Evolutionary conservation across 1,140 invertebrate genomes (phyloP), one percentile per base, ranked within the genome.

Genomic region (Tetragnatha versicolor): DNA sequence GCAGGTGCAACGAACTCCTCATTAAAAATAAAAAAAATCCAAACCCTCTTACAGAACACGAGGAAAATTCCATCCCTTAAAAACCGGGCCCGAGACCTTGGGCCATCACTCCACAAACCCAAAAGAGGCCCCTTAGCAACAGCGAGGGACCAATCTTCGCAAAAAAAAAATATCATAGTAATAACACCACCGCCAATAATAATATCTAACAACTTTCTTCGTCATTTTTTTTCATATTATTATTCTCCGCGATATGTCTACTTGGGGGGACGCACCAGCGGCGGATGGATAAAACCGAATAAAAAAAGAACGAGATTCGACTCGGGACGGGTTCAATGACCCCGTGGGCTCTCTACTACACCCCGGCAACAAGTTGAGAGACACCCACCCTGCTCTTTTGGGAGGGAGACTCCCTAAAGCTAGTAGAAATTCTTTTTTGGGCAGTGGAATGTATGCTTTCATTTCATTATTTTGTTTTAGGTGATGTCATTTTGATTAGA

Each of bases 331-430:
- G 68, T 53, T 70, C 68, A 70, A 55, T 55, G 68, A 70, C 68
- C 68, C 37, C 29, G n/a, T n/a, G n/a, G n/a, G 20, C 31, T 55
- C 12, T 27, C 31, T 31, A 55, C 60, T 42, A 29, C 68, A 70
- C 47, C 68, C 68, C 68, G 47, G 47, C 68, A 70, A 70, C 68
- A 53, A 70, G 68, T 70, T 10, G 68, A 37, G 29, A 29, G 47
- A 70, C 68, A 70, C 68, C 68, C 68, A 70, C 68, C 68, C 49
- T 27, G 29, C 25, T 29, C n/a, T 14, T 35, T 39, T 35, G 45
- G 9, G 42, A 66, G 49, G 45, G 63, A 66, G 63, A 66, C 63
- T 47, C 49, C 22, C n/a, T n/a, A n/a, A n/a, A n/a, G n/a, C n/a
- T n/a, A n/a, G n/a, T n/a, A n/a, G n/a, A n/a, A n/a, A n/a, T n/a